phyloP scores from a whole-genome alignment of 2,888 invertebrate genomes.

The Ferdinandea cuprea region DNA sequence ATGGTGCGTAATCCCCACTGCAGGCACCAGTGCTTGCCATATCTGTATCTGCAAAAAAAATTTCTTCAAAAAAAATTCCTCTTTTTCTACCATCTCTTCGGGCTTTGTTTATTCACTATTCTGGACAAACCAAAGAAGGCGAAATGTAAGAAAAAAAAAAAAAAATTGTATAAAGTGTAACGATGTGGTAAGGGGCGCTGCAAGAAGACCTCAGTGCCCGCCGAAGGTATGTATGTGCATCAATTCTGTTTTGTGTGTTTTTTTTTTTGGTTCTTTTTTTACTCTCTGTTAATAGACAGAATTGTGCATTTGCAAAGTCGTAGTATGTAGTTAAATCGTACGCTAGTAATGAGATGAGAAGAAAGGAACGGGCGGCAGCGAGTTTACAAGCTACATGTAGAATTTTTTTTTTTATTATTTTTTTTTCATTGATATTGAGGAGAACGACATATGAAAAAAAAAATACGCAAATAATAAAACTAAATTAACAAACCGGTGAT shows the following conservation, averaged over 20 bases:
- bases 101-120: not conserved
- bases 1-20: constrained; percentile 25
- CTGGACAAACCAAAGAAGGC: constrained; percentile 19
- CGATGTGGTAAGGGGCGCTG: constrained; percentile 39
- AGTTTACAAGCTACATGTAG: constrained; percentile 6
- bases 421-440: constrained; percentile 19
- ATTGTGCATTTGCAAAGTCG: constrained; percentile 43
- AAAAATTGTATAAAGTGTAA: not conserved
- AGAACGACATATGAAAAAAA: constrained; percentile 1
- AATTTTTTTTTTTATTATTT: constrained; percentile 5
- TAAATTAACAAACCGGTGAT: constrained; percentile 23
- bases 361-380: constrained; percentile 1
- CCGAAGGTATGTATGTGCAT: constrained; percentile 37
- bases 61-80: not conserved
- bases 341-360: constrained; percentile 21
- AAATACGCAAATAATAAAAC: constrained; percentile 25
- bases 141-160: constrained; percentile 23
- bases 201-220: constrained; percentile 39
- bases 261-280: constrained; percentile 16
- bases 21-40: not conserved
- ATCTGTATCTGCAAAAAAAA: constrained; percentile 13
- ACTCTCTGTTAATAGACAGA: constrained; percentile 49
- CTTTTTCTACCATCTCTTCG: constrained; percentile 18
- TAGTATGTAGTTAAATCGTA: constrained; percentile 44
- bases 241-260: constrained; percentile 28